Evolutionary conservation across 1,140 invertebrate genomes (phyloP).

Genomic region (Dendrolimus kikuchii): DNA sequence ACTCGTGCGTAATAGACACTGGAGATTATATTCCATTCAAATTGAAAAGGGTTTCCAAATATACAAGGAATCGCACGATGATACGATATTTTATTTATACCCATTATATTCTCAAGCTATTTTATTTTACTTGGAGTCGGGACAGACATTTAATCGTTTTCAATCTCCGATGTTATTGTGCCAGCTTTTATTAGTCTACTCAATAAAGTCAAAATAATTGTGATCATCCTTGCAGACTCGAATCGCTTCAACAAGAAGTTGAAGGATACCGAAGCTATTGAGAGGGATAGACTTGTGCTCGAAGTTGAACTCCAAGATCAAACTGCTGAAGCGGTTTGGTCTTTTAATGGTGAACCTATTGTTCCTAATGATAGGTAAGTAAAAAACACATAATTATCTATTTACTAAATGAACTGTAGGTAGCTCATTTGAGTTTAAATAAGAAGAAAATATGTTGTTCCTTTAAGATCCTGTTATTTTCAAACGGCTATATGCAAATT

Average conservation of each 20-base stretch:
- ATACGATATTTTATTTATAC: too few species aligned
- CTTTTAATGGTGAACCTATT: slow-evolving; percentile 92
- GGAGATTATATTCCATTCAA: too few species aligned
- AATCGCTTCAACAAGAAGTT: slow-evolving; percentile 98
- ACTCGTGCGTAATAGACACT: neutral
- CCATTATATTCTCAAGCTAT: too few species aligned
- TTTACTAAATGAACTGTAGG: too few species aligned
- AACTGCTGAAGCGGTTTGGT: slow-evolving; percentile 94
- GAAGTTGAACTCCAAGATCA: slow-evolving; percentile 96
- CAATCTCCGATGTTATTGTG: neutral
- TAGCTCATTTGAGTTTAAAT: too few species aligned
- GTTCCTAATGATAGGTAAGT: slow-evolving; percentile 79
- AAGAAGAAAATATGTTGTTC: too few species aligned
- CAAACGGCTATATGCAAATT: too few species aligned
- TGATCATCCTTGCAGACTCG: slow-evolving; percentile 77
- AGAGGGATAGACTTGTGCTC: slow-evolving; percentile 90
- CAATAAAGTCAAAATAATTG: neutral
- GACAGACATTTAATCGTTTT: too few species aligned
- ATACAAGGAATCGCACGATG: too few species aligned
- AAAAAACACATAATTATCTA: neutral
- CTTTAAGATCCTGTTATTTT: too few species aligned
- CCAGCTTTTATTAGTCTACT: neutral
- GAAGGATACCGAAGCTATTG: slow-evolving; percentile 91
- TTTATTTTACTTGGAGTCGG: too few species aligned
- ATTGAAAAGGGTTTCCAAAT: too few species aligned